These are phyloP conservation scores for Aporophyla lueneburgensis DNA, from an alignment of 2,888 invertebrate species.

Conservation along the genomic window DNA sequence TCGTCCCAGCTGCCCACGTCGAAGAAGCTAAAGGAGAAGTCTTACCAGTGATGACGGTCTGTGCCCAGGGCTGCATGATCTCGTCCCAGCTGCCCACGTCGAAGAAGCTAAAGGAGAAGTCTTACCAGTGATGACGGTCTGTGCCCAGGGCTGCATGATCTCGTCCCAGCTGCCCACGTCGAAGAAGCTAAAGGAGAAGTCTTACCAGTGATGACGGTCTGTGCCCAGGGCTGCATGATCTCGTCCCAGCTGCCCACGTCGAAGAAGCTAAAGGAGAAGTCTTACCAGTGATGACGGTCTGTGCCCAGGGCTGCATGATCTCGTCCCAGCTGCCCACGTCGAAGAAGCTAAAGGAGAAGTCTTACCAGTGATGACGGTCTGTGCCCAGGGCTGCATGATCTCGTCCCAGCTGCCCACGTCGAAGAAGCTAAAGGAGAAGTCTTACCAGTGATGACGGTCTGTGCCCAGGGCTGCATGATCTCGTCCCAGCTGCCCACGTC, in stretches of 20 bases:
- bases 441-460: slow-evolving; percentile 99
- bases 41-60: slow-evolving; percentile 99
- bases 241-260: slow-evolving; percentile 97
- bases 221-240: slow-evolving; percentile 99
- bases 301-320: slow-evolving; percentile 99
- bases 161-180: slow-evolving; percentile 97
- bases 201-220: slow-evolving; percentile 99
- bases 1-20: slow-evolving; percentile 97
- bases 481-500: slow-evolving; percentile 97
- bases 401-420: slow-evolving; percentile 97
- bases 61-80: slow-evolving; percentile 99
- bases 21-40: too few species aligned
- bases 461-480: slow-evolving; percentile 99
- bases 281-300: slow-evolving; percentile 99
- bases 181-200: too few species aligned
- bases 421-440: too few species aligned
- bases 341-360: too few species aligned
- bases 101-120: too few species aligned
- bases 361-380: slow-evolving; percentile 99
- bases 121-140: slow-evolving; percentile 99
- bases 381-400: slow-evolving; percentile 99
- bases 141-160: slow-evolving; percentile 99
- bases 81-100: slow-evolving; percentile 97
- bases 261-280: too few species aligned
- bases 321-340: slow-evolving; percentile 97